These are phyloP conservation scores for Platycercus adscitus DNA, from an alignment of 2,113 vertebrate genomes.

Conservation along the genomic window DNA sequence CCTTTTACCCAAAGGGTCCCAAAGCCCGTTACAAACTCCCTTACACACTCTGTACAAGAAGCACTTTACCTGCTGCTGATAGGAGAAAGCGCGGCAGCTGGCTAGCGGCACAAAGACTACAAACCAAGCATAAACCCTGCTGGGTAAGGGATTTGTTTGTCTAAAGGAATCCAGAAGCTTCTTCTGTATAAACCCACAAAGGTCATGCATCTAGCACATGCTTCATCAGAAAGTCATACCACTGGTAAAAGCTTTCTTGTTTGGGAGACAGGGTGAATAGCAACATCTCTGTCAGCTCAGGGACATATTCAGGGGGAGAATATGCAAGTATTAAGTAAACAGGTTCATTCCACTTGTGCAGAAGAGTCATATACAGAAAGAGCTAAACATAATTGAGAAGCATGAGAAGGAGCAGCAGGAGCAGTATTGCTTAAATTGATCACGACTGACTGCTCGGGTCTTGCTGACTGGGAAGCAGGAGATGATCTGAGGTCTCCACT, in stretches of 20 bases:
- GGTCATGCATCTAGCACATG: not conserved
- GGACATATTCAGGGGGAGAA: not conserved
- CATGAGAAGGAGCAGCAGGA: not conserved
- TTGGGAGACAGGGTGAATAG: not conserved
- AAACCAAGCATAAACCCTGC: not conserved
- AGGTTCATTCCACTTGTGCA: not conserved
- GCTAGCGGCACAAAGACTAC: not conserved
- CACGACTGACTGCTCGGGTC: not conserved
- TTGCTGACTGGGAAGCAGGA: not conserved
- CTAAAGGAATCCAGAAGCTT: constrained; percentile 22
- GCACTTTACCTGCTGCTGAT: not conserved
- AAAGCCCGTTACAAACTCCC: not conserved
- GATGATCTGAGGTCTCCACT: not conserved
- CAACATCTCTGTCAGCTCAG: not conserved
- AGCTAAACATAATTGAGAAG: not conserved
- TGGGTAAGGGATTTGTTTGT: not conserved
- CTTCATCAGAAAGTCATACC: constrained; percentile 28
- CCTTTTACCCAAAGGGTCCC: not conserved
- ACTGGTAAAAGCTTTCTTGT: constrained; percentile 31
- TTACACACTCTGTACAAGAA: not conserved
- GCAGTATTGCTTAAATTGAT: not conserved
- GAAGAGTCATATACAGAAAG: not conserved
- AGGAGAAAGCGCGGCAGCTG: not conserved
- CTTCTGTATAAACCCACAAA: constrained; percentile 40
- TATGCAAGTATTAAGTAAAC: not conserved